Base-by-base conservation (phyloP, 2,797 vertebrate genomes). In the Artibeus jamaicensis region DNA sequence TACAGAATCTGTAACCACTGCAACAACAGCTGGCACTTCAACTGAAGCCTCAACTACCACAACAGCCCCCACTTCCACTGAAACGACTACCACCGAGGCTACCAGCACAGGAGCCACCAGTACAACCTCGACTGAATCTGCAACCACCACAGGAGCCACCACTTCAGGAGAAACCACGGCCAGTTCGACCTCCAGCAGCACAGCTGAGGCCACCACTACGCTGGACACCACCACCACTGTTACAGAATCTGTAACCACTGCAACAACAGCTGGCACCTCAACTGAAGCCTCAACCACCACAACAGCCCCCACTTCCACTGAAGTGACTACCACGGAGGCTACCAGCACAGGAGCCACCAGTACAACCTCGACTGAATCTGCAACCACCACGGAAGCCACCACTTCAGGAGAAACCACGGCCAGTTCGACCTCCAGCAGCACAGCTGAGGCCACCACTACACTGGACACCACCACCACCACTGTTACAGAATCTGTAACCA, bases 391-490 rank as follows among this genome's bases (percentile, higher is more conserved):
- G 74, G 1, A 1, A 10, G 8, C 59, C 11, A 22, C 11, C 1
- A 46, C 9, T 19, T 34, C 65, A 67, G 3, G 9, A 1, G 37
- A 42, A 71, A 18, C 4, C 22, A 53, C 76, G 6, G 19, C 22
- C 5, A 10, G 5, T 21, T 8, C 44, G 0, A 55, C 22, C 37
- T 9, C n/a, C 44, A 68, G n/a, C 16, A 37, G 3, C 16, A 39
- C 22, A 1, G n/a, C 55, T 50, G 37, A 76, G n/a, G 0, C 18
- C 2, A 34, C 18, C 5, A 39, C 21, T 5, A 9, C 24, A 37
- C 19, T 2, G 21, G 0, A 10, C 21, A 29, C 11, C 4, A 76
- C 18, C 8, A 34, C 50, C 12, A 32, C 12, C 0, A 24, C 9
- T 57, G n/a, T 67, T 65, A 0, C 44, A 18, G 26, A 50, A 65